Evolutionary conservation across 1,140 invertebrate species (phyloP), one percentile per base, ranked within the genome.

Genomic region (Trachymyrmex cornetzi): DNA sequence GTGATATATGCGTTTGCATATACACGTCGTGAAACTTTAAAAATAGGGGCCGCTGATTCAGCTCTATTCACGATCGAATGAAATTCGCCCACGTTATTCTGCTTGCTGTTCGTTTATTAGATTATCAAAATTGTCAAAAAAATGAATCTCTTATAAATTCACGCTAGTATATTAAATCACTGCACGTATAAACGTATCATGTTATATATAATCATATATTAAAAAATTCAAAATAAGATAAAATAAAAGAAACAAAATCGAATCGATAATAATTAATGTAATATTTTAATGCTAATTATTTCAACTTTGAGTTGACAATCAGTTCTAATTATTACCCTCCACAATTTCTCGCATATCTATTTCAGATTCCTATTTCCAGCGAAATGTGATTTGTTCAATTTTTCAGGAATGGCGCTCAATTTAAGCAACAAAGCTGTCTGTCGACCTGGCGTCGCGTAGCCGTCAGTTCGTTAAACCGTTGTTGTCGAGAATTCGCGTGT

Each of bases 401-500:
- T 61, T 75, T 84, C 38, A 27, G 38, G 38, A 84, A 74, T 24
- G 14, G 11, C 55, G 30, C 71, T 63, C 55, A 59, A 48, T 84
- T 74, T 59, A 38, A 84, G 14, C 66, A 1, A 2, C 55, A 14
- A 38, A 14, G 24, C 14, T 50, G 69, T 84, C 14, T 50, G 69
- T 84, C 55, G 55, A 59, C 22, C 53, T 66, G 48, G 19, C 27
- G 63, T 67, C 38, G n/a, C 80, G 38, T 9, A n/a, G n/a, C 9
- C n/a, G 55, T 34, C 38, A 44, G 80, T 84, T 84, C 69, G 69
- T 84, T 84, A 84, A 74, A 84, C 38, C 48, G 48, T 72, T 74
- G 53, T 82, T 34, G 80, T 74, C 38, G 69, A 48, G 67, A 84
- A 74, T 84, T 84, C 16, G 80, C 67, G 69, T 74, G 67, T 84